Base-by-base conservation (phyloP, 1,140 invertebrate genomes). In the Ceratitis capitata region DNA sequence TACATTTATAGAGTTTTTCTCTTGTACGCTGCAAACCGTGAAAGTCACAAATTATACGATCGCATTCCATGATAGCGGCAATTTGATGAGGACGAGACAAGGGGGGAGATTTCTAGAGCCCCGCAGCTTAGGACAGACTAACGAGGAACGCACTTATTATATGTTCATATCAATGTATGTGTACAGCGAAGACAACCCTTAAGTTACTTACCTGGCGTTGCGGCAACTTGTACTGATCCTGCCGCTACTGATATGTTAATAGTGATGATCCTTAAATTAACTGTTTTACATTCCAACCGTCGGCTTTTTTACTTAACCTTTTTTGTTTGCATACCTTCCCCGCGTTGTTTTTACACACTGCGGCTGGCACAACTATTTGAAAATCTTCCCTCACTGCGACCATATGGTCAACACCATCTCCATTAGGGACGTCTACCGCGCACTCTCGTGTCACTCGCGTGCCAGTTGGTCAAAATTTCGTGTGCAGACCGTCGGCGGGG, bases 1-100 rank as follows among this genome's bases (percentile, higher is more conserved):
- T 23, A 78, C 19, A 23, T 78, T 78, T 47, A 14, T 39, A n/a
- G n/a, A n/a, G n/a, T n/a, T n/a, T n/a, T n/a, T n/a, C 32, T 69
- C 6, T 35, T 10, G 78, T 53, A 49, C 19, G 89, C 89, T 85
- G 84, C 87, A 88, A 89, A 91, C 89, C 90, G 89, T 91, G 89
- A 91, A 91, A 91, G 90, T 91, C 90, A 91, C 89, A 91, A 90
- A 91, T 91, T 91, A 91, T 88, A 87, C 89, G 90, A 91, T 91
- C 89, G 87, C 87, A 88, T 88, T 86, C 85, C 86, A 89, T 89
- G 89, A 91, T 91, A 90, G 89, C 87, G 89, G 88, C 90, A 90
- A 91, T 91, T 90, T 90, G 88, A 23, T 26, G 35, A n/a, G 0
- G 51, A 39, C 35, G 64, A 51, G 32, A 14, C 39, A 74, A n/a